Evolutionary conservation across 2,113 vertebrate genomes (phyloP).

Genomic region (Aldabrachelys gigantea): DNA sequence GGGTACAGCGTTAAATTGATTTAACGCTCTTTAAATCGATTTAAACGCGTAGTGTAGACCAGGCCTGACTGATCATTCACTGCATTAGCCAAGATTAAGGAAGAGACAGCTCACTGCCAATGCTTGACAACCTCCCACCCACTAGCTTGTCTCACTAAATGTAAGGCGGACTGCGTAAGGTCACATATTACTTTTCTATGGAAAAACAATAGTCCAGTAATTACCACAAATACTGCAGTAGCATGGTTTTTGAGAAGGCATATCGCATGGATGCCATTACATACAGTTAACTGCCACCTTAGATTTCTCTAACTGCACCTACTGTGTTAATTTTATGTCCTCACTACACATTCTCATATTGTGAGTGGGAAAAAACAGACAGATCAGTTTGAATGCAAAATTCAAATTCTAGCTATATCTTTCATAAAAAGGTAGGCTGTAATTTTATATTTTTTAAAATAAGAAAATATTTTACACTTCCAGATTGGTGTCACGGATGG

Average conservation of each 20-base stretch:
- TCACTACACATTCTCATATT: neutral
- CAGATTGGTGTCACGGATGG: neutral
- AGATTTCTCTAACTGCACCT: neutral
- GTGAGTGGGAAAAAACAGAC: neutral
- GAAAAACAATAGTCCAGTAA: neutral
- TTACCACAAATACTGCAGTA: neutral
- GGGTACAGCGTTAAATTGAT: too few species aligned
- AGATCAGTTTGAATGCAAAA: neutral
- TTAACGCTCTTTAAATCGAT: too few species aligned
- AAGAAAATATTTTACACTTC: neutral
- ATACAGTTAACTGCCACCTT: neutral
- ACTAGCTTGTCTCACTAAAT: neutral
- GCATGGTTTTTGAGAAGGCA: rapidly evolving
- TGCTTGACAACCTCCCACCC: rapidly evolving
- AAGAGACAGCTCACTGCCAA: neutral
- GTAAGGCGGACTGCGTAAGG: neutral
- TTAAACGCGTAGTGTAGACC: too few species aligned
- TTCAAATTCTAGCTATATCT: neutral
- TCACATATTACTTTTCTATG: neutral
- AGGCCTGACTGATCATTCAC: neutral
- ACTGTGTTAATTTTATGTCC: neutral
- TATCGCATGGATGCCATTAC: neutral
- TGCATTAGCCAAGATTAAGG: rapidly evolving
- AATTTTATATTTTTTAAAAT: neutral
- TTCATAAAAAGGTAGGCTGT: neutral